These are phyloP conservation scores for Labroides dimidiatus DNA, from an alignment of 2,797 vertebrate species.

Conservation along the genomic window DNA sequence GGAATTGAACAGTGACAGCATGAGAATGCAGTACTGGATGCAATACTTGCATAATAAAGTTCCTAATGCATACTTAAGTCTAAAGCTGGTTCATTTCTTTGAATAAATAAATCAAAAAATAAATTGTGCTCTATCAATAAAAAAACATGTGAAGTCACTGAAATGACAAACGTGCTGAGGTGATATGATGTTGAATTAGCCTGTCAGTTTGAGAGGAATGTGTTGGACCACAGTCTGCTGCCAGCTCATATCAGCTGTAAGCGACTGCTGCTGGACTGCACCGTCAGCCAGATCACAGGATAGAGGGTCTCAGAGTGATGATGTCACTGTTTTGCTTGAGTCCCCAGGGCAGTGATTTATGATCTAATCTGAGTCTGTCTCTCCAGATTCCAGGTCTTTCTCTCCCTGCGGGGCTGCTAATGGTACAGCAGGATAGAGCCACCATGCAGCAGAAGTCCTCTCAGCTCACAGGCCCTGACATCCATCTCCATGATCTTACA, in stretches of 20 bases:
- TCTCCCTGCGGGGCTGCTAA: constrained; percentile 77
- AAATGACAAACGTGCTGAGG: constrained; percentile 14
- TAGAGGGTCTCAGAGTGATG: constrained; percentile 77
- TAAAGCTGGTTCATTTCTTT: constrained; percentile 24
- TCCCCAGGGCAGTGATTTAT: constrained; percentile 82
- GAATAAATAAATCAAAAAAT: constrained; percentile 30
- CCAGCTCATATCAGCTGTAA: constrained; percentile 75
- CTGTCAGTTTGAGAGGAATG: constrained; percentile 59
- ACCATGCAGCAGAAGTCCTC: constrained; percentile 74
- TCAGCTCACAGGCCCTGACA: constrained; percentile 70
- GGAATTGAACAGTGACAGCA: constrained; percentile 57
- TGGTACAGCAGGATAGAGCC: constrained; percentile 77
- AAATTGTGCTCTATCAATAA: constrained; percentile 34
- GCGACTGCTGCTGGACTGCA: constrained; percentile 64
- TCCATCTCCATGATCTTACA: constrained; percentile 78
- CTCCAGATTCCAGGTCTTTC: constrained; percentile 77
- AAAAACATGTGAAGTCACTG: constrained; percentile 45
- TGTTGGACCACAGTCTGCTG: constrained; percentile 64
- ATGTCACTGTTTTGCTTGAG: constrained; percentile 78
- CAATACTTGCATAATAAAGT: too few relatives aligned
- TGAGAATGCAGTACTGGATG: constrained; percentile 29
- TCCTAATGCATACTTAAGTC: constrained; percentile 9
- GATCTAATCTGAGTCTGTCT: constrained; percentile 84
- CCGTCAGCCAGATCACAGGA: constrained; percentile 73
- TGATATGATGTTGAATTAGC: constrained; percentile 53